Evolutionary conservation across 2,888 invertebrate genomes (phyloP).

Genomic region (Lepidochitona cinerea): DNA sequence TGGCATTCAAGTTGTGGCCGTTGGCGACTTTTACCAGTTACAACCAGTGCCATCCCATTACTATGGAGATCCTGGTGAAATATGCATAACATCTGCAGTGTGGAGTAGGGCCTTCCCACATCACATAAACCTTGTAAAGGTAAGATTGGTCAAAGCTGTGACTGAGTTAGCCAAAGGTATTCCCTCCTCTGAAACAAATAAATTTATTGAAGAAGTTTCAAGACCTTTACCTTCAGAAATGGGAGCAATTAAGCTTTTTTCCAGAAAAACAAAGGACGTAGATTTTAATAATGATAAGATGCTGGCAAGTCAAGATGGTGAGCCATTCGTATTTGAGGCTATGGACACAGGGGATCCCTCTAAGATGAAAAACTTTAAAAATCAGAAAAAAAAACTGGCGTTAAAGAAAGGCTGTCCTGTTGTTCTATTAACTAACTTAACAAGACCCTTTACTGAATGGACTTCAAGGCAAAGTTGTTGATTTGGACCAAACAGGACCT

Average conservation of each 20-base stretch:
- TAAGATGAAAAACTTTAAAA: neutral
- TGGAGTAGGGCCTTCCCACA: neutral
- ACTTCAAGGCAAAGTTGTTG: neutral
- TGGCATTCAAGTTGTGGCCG: neutral
- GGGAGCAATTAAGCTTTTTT: too few relatives aligned
- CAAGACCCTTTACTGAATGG: conserved; percentile 8
- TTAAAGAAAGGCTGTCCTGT: too few relatives aligned
- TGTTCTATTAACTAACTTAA: conserved; percentile 8
- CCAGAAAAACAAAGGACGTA: too few relatives aligned
- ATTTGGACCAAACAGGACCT: neutral
- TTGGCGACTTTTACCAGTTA: neutral
- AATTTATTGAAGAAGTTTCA: too few relatives aligned
- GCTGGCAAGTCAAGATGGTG: neutral
- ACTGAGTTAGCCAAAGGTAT: conserved; percentile 6
- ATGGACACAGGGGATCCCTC: neutral
- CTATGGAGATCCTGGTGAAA: neutral
- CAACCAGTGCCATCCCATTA: neutral
- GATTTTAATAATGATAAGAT: conserved; percentile 1
- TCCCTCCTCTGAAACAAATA: conserved; percentile 2
- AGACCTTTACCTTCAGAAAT: too few relatives aligned
- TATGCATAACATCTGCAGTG: neutral
- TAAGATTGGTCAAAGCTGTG: conserved; percentile 1
- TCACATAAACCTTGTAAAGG: neutral
- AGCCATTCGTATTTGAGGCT: neutral
- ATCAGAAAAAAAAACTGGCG: too few relatives aligned